Evolutionary conservation across 2,113 vertebrate genomes (phyloP).

Genomic region (Heterotilapia buettikoferi): DNA sequence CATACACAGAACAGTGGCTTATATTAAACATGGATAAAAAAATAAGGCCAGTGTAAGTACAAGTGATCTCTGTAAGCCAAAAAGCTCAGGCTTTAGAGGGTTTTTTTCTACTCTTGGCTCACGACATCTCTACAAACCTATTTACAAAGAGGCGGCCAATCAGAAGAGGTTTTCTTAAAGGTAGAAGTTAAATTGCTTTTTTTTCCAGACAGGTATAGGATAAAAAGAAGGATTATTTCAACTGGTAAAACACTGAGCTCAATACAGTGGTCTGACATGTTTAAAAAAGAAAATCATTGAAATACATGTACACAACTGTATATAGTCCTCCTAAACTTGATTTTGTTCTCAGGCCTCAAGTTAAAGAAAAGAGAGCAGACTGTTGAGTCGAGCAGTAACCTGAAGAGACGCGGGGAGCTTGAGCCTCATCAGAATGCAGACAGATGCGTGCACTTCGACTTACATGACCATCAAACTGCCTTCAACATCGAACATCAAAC

Average conservation of each 20-base stretch:
- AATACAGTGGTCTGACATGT: neutral
- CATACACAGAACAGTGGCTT: neutral
- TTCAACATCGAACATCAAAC: constrained; percentile 7
- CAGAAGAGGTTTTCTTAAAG: neutral
- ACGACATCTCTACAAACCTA: neutral
- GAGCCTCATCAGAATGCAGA: constrained; percentile 33
- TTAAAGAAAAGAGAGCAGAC: neutral
- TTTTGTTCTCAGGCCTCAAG: neutral
- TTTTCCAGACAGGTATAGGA: neutral
- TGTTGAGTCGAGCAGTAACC: neutral
- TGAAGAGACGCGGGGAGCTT: neutral
- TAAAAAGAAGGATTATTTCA: neutral
- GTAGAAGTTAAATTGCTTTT: neutral
- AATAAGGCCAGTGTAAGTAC: neutral
- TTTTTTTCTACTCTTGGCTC: neutral
- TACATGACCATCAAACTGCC: neutral
- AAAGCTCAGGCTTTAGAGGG: neutral
- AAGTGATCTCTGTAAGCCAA: neutral
- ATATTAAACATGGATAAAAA: neutral
- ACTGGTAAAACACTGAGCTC: neutral
- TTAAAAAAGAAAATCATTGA: neutral
- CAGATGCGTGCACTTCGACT: neutral
- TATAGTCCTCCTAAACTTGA: neutral
- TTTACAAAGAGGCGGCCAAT: neutral
- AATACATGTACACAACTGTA: neutral